A percentile compares a stretch with the other conserved stretches of the same genome.
These are phyloP conservation scores for Azorinus chamasolen DNA, from an alignment of 2,888 invertebrate genomes.

Conservation along the genomic window DNA sequence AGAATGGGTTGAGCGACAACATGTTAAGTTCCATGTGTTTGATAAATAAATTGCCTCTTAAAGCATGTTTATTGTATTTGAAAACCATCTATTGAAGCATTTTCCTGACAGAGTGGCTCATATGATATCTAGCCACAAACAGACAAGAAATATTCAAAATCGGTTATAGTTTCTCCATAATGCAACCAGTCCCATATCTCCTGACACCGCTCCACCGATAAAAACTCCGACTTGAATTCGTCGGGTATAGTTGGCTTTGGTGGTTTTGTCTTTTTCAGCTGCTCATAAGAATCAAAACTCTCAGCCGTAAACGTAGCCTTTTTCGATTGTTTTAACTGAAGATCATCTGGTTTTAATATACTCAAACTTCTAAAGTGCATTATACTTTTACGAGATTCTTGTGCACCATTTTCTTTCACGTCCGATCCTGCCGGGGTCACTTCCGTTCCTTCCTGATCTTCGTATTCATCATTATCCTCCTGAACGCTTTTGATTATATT, in stretches of 20 bases:
- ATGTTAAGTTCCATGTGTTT: no score
- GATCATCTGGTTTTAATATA: neutral
- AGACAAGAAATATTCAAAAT: conserved; percentile 81
- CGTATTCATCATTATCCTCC: conserved; percentile 73
- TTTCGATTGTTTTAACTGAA: neutral
- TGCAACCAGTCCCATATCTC: conserved; percentile 83
- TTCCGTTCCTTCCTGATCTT: conserved; percentile 44
- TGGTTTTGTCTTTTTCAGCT: conserved; percentile 69
- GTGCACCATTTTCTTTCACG: neutral
- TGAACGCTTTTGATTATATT: conserved; percentile 75
- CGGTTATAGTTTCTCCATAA: conserved; percentile 75
- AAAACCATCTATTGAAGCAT: no score
- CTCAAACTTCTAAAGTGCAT: conserved; percentile 24
- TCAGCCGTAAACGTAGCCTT: conserved; percentile 52
- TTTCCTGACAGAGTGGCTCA: no score
- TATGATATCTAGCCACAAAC: conserved; percentile 80
- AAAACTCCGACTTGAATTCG: conserved; percentile 67
- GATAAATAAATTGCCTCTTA: no score
- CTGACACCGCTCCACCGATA: conserved; percentile 72
- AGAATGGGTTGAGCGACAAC: no score
- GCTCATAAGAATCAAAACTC: conserved; percentile 69
- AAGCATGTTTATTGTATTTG: no score
- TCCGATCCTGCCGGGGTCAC: neutral
- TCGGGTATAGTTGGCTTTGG: conserved; percentile 71
- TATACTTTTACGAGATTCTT: conserved; percentile 45